phyloP scores from a whole-genome alignment of 2,888 invertebrate genomes.

The Nymphalis polychloros region DNA sequence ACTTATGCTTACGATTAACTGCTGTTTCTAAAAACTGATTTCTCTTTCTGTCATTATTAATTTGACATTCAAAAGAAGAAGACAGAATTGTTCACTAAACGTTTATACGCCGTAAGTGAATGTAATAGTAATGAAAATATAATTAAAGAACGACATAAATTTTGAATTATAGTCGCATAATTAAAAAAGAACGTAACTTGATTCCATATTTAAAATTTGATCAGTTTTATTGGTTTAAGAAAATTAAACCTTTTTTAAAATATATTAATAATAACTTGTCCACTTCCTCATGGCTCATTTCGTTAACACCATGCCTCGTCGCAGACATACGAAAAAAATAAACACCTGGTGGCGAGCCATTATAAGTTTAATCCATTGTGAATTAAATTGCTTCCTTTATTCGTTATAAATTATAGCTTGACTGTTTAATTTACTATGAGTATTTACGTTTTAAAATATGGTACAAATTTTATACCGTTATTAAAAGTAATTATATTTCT shows the following conservation, averaged over 20 bases:
- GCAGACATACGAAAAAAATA: conserved; percentile 33
- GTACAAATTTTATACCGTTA: background rate
- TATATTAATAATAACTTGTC: conserved; percentile 12
- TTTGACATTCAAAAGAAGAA: too few species aligned
- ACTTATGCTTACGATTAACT: too few species aligned
- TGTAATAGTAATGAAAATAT: too few species aligned
- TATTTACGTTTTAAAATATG: conserved; percentile 11
- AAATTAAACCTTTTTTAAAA: background rate
- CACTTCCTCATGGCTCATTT: conserved; percentile 32
- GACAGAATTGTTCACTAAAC: too few species aligned
- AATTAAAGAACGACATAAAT: too few species aligned
- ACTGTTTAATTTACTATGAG: conserved; percentile 33
- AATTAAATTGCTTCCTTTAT: conserved; percentile 49
- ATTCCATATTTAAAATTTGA: background rate
- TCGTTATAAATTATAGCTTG: conserved; percentile 42
- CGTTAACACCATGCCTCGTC: conserved; percentile 31
- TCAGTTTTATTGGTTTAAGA: background rate
- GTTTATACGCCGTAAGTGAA: too few species aligned
- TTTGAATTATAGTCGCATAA: too few species aligned
- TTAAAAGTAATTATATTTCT: background rate
- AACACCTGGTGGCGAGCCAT: conserved; percentile 34
- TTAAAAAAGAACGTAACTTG: too few species aligned
- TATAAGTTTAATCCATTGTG: conserved; percentile 43
- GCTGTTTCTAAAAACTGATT: too few species aligned
- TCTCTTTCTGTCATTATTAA: too few species aligned